Evolutionary conservation across 2,888 invertebrate genomes (phyloP).

Genomic region (Eupithecia subumbrata): DNA sequence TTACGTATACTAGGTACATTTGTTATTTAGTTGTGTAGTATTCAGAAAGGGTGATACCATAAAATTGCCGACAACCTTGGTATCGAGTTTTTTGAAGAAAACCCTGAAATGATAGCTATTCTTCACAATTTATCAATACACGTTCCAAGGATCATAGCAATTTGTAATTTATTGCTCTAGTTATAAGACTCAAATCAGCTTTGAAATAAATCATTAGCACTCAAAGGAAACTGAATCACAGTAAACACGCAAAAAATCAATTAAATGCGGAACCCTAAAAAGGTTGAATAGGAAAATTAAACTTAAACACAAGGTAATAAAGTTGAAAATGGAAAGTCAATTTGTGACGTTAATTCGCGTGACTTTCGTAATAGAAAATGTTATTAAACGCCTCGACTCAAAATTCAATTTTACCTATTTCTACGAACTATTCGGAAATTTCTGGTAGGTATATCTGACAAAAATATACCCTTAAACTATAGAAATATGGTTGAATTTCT

Average conservation of each 20-base stretch:
- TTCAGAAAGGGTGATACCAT: too few relatives aligned
- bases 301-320: neutral
- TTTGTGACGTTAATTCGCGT: conserved; percentile 19
- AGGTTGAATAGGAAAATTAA: conserved; percentile 17
- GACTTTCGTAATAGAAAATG: conserved; percentile 33
- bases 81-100: neutral
- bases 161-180: neutral
- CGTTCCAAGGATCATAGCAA: neutral
- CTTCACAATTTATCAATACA: neutral
- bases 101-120: neutral
- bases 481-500: conserved; percentile 16
- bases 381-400: conserved; percentile 39
- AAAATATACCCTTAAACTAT: neutral
- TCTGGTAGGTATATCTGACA: neutral
- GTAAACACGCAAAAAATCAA: conserved; percentile 64
- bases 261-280: conserved; percentile 45
- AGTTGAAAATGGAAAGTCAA: conserved; percentile 17
- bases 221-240: conserved; percentile 57
- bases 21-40: too few relatives aligned
- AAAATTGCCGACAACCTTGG: neutral
- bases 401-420: conserved; percentile 29
- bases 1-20: too few relatives aligned
- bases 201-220: conserved; percentile 35
- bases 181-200: conserved; percentile 3
- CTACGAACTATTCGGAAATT: conserved; percentile 22